phyloP scores from a whole-genome alignment of 1,140 invertebrate species.

The Plectrocnemia conspersa region DNA sequence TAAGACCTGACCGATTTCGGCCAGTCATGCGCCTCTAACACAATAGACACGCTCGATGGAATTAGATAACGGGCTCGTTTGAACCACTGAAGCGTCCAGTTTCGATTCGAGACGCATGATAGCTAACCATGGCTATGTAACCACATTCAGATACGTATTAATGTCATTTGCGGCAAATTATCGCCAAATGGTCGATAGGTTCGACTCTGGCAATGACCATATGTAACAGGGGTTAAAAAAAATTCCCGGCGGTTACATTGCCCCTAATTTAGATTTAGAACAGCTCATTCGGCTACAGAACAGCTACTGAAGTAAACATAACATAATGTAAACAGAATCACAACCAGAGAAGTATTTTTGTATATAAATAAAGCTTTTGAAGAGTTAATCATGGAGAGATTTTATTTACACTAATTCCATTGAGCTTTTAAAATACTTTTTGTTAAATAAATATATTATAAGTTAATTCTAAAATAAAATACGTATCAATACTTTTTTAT shows the following conservation, averaged over 20 bases:
- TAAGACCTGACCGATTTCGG: background rate
- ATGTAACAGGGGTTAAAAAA: background rate
- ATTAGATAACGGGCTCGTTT: slow-evolving; percentile 4
- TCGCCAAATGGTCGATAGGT: background rate
- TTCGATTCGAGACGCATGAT: slow-evolving; percentile 12
- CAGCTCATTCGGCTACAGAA: background rate
- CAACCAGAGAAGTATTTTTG: too few species aligned
- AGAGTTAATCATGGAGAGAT: too few species aligned
- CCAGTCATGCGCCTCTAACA: slow-evolving; percentile 1
- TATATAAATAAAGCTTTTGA: too few species aligned
- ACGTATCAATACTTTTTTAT: too few species aligned
- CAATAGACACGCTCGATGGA: background rate
- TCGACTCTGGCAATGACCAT: background rate
- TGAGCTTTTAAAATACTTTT: too few species aligned
- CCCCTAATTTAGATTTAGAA: background rate
- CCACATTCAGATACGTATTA: too few species aligned
- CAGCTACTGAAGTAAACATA: too few species aligned
- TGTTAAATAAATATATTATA: too few species aligned
- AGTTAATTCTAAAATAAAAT: too few species aligned
- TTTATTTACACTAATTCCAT: too few species aligned
- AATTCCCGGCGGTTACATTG: background rate
- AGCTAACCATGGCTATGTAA: background rate
- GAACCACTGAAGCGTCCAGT: slow-evolving; percentile 11
- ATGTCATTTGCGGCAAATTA: background rate
- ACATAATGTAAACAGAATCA: too few species aligned